Evolutionary conservation across 2,888 invertebrate genomes (phyloP).

Genomic region (Syrphus vitripennis): DNA sequence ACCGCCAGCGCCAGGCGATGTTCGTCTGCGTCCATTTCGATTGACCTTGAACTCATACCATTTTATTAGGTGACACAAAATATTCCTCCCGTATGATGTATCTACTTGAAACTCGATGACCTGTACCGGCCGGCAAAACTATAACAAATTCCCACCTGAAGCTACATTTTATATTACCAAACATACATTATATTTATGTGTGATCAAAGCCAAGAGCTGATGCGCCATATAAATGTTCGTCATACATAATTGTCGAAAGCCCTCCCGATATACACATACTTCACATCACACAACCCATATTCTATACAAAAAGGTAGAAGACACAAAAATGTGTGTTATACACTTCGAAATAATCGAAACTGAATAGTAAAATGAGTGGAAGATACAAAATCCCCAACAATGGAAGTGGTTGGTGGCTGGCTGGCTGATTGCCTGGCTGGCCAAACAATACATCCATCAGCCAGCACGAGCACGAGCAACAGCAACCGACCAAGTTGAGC

Average conservation of each 20-base stretch:
- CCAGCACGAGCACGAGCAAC: neutral
- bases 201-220: constrained; percentile 52
- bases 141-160: constrained; percentile 25
- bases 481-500: constrained; percentile 45
- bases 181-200: neutral
- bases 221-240: constrained; percentile 35
- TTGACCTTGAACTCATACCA: constrained; percentile 12
- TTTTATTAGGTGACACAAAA: constrained; percentile 19
- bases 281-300: neutral
- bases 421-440: constrained; percentile 31
- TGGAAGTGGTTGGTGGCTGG: constrained; percentile 30
- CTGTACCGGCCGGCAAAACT: constrained; percentile 47
- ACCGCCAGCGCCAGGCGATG: neutral
- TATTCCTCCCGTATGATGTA: neutral
- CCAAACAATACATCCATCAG: constrained; percentile 31
- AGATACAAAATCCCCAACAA: no score
- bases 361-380: constrained; percentile 58
- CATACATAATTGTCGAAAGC: constrained; percentile 9
- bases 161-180: constrained; percentile 24
- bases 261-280: neutral
- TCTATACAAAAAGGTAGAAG: constrained; percentile 14
- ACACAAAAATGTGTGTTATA: constrained; percentile 33
- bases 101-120: neutral
- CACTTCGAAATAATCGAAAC: constrained; percentile 52
- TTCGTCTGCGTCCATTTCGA: constrained; percentile 33